phyloP scores from a whole-genome alignment of 2,113 vertebrate species.

The Psammodynastes pulverulentus region DNA sequence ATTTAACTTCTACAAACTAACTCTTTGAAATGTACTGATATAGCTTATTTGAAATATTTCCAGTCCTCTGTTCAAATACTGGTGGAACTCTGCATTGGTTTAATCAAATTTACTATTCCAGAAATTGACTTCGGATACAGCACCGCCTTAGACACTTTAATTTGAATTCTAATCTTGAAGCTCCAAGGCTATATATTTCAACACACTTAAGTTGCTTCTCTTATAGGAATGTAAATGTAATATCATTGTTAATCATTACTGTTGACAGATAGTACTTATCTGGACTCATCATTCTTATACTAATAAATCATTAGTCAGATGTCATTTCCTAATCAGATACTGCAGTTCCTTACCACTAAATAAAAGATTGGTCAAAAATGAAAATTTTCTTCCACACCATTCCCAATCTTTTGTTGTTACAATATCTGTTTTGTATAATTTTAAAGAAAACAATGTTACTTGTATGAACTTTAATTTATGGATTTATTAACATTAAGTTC shows the following conservation, averaged over 20 bases:
- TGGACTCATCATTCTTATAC: constrained; percentile 68
- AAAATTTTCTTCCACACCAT: constrained; percentile 43
- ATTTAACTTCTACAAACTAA: constrained; percentile 59
- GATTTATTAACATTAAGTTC: constrained; percentile 47
- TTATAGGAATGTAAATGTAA: constrained; percentile 75
- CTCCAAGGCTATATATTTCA: constrained; percentile 69
- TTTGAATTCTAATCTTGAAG: constrained; percentile 65
- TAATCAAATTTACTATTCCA: constrained; percentile 63
- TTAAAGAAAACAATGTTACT: constrained; percentile 48
- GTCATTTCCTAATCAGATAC: constrained; percentile 58
- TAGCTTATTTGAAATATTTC: constrained; percentile 48
- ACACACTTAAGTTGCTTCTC: constrained; percentile 70
- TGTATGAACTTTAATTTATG: constrained; percentile 49
- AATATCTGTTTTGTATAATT: constrained; percentile 53
- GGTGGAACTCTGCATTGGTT: constrained; percentile 59
- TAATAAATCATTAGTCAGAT: constrained; percentile 66
- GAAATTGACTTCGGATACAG: constrained; percentile 68
- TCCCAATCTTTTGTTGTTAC: constrained; percentile 59
- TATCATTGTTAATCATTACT: constrained; percentile 75
- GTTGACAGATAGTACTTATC: constrained; percentile 74
- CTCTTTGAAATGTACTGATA: constrained; percentile 45
- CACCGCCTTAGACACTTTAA: constrained; percentile 63
- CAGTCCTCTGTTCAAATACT: constrained; percentile 44
- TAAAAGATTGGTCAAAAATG: constrained; percentile 60
- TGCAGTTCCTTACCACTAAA: constrained; percentile 55